Evolutionary conservation across 1,140 invertebrate genomes (phyloP).

Genomic region (Pseudomyrmex gracilis): DNA sequence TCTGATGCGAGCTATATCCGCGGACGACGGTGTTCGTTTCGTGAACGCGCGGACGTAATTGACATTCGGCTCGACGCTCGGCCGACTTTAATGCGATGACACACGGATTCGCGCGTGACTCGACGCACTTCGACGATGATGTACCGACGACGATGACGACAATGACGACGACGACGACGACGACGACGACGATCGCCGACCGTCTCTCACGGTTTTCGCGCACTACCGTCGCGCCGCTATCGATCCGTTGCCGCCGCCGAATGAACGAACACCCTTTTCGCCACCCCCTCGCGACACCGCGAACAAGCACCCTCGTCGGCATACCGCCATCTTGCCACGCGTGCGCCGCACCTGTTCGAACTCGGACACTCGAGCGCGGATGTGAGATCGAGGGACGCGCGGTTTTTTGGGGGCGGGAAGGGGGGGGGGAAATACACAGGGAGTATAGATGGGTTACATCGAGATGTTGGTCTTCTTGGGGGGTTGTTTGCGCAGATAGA

Average conservation of each 20-base stretch:
- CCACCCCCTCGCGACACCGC: conserved; percentile 22
- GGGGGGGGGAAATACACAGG: background rate
- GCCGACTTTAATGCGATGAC: conserved; percentile 19
- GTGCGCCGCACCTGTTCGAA: conserved; percentile 45
- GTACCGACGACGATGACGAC: background rate
- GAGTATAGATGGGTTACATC: no score
- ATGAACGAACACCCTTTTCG: conserved; percentile 1
- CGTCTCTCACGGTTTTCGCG: conserved; percentile 62
- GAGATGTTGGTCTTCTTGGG: no score
- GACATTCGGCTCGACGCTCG: conserved; percentile 69
- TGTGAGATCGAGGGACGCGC: no score
- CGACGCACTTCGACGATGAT: background rate
- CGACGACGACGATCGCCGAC: conserved; percentile 49
- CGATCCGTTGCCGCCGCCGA: conserved; percentile 67
- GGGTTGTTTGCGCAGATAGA: background rate
- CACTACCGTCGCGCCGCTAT: conserved; percentile 69
- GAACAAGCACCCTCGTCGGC: conserved; percentile 2
- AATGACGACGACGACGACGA: conserved; percentile 5
- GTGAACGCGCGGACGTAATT: conserved; percentile 74
- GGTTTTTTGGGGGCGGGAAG: background rate
- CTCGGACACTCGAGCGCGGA: conserved; percentile 4
- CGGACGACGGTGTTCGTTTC: conserved; percentile 57
- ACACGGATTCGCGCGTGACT: conserved; percentile 17
- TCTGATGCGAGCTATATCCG: conserved; percentile 65
- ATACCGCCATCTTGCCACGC: conserved; percentile 49